Base-by-base conservation (phyloP, 2,888 invertebrate genomes). In the Dolomedes plantarius region DNA sequence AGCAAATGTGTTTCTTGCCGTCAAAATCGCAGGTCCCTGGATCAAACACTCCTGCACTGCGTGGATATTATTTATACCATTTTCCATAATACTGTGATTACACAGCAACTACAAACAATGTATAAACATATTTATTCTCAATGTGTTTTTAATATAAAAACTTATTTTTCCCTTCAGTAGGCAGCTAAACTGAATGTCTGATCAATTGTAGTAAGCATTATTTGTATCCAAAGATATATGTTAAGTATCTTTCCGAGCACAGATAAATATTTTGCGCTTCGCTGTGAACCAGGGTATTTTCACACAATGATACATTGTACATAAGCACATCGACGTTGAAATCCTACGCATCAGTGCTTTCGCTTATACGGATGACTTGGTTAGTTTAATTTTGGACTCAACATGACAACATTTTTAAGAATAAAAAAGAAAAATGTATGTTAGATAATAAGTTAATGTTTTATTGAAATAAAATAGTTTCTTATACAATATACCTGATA, bases 151-250 rank as follows among this genome's bases (percentile, higher is more conserved):
- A 5, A 46, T 9, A 46, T n/a, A 29, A 28, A 65, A 28, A n/a
- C 28, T 28, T 65, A 29, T 65, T 67, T 82, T 69, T 64, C 82
- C 82, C 82, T 83, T 83, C 82, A 65, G 82, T 83, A 83, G 82
- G 82, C 82, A 83, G 82, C 82, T 83, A 83, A 74, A 64, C 65
- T 41, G 41, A 46, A 41, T 46, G 68, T 69, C 6, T n/a, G 1
- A 56, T 23, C 56, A 23, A 2, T 5, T 23, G 56, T 46, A 46
- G 46, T n/a, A 46, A n/a, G 16, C 46, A 46, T 46, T 46, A 16
- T 46, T 46, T 46, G 46, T 46, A 46, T 16, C 16, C n/a, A n/a
- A 13, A 46, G 6, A 46, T 13, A 16, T 46, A 7, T 46, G n/a
- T 16, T 46, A 2, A 3, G 46, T 11, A 13, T 46, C 46, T 46